A percentile compares a stretch with the other conserved stretches of the same genome.
Evolutionary conservation across 2,113 vertebrate genomes (phyloP).

Genomic region (Grammomys surdaster): DNA sequence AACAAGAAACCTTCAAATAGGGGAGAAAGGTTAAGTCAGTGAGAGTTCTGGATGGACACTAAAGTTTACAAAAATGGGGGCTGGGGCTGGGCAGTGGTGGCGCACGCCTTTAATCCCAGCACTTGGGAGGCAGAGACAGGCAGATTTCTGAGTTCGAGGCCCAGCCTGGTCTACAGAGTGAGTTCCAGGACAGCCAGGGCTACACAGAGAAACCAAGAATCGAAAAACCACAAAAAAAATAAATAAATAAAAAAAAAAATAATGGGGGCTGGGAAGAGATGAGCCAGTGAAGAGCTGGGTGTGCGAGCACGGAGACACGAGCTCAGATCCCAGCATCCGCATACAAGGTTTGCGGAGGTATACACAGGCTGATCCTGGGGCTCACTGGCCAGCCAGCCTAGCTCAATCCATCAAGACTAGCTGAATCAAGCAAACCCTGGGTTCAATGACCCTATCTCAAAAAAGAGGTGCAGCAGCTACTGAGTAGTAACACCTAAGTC

Average conservation of each 20-base stretch:
- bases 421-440: not conserved
- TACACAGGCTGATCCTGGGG: not conserved
- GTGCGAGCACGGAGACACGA: not conserved
- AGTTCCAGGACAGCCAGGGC: no score
- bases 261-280: not conserved
- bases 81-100: not conserved
- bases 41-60: not conserved
- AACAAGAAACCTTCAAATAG: conserved; percentile 91
- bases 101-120: no score
- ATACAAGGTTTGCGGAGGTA: not conserved
- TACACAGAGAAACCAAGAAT: no score
- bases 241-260: no score
- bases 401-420: not conserved
- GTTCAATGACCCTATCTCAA: not conserved
- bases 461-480: not conserved
- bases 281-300: not conserved
- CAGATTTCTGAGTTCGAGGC: no score
- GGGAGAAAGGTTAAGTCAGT: conserved; percentile 45
- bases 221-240: no score
- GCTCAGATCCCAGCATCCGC: not conserved
- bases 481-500: not conserved
- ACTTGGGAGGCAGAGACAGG: no score
- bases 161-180: no score
- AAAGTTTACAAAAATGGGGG: not conserved
- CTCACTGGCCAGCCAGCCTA: not conserved